Evolutionary conservation across 2,888 invertebrate species (phyloP), one percentile per base, ranked within the genome.

Genomic region (Xylocampa areola): DNA sequence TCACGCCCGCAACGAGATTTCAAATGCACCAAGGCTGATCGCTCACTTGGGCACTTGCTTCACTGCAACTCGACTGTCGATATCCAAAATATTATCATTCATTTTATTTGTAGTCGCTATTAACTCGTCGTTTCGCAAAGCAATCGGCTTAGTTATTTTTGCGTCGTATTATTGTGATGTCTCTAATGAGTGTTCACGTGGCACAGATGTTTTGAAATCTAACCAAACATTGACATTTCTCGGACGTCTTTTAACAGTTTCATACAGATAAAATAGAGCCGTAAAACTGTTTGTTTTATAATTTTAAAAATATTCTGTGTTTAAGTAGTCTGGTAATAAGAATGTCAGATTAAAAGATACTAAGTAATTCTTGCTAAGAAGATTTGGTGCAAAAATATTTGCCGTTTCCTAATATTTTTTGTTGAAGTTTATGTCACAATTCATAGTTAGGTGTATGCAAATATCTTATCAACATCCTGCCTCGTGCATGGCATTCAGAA

Each of bases 391-490:
- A 48, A 51, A 57, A 40, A 69, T 51, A 30, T 17, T 44, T 11
- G 36, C 48, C 37, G 47, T 54, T 59, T 48, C 54, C 51, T 68
- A 60, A 54, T 51, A 51, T 36, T 44, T 51, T 70, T 58, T 64
- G 70, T 48, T 50, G 47, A 52, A 51, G 16, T 53, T 63, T 64
- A 68, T 60, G 36, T 44, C 63, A 75, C 72, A 70, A 69, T 68
- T 79, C 76, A 80, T 79, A 74, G 70, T 71, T 82, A 77, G 77
- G 77, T 80, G 79, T 87, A 90, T 89, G 88, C 86, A 86, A 90
- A 90, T 88, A 83, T 82, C 79, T 87, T 90, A 90, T 90, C 89
- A 86, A 88, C 87, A 87, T 91, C 90, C 91, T 89, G 90, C 73
- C 79, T 76, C 85, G 88, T 85, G 89, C 70, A 76, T 80, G 72